phyloP scores from a whole-genome alignment of 2,113 vertebrate species.

The Bucco capensis region DNA sequence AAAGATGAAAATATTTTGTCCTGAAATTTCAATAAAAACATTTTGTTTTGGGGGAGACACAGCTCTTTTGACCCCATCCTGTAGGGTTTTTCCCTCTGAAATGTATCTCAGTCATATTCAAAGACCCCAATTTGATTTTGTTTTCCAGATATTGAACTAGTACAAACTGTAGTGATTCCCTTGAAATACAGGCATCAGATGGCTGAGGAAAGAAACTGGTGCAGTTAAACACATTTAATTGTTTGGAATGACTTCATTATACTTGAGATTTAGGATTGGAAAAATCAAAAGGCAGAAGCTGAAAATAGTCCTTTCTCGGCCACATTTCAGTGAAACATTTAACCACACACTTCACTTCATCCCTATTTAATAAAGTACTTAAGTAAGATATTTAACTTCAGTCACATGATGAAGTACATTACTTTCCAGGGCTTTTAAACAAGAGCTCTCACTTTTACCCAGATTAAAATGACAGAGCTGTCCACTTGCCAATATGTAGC shows the following conservation, averaged over 20 bases:
- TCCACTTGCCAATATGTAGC: not conserved
- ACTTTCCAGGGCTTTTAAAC: slow-evolving; percentile 8
- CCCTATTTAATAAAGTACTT: not conserved
- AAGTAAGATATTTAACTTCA: not conserved
- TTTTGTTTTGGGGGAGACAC: not conserved
- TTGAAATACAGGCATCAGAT: not conserved
- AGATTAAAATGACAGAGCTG: not conserved
- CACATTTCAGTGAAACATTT: not conserved
- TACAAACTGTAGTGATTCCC: not conserved
- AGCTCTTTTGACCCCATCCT: not conserved
- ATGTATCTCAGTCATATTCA: not conserved
- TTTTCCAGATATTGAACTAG: not conserved
- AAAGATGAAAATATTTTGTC: not conserved
- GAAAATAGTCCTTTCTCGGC: not conserved
- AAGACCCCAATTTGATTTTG: not conserved
- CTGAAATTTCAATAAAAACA: not conserved
- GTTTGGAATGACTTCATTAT: slow-evolving; percentile 12
- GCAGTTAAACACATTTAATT: not conserved
- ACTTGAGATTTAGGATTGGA: not conserved
- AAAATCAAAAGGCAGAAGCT: slow-evolving; percentile 14
- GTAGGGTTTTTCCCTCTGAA: not conserved
- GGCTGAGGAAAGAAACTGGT: not conserved
- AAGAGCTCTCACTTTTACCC: not conserved
- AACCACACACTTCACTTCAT: not conserved
- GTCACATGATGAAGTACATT: not conserved